phyloP scores from a whole-genome alignment of 2,113 vertebrate species.

The Engraulis encrasicolus region DNA sequence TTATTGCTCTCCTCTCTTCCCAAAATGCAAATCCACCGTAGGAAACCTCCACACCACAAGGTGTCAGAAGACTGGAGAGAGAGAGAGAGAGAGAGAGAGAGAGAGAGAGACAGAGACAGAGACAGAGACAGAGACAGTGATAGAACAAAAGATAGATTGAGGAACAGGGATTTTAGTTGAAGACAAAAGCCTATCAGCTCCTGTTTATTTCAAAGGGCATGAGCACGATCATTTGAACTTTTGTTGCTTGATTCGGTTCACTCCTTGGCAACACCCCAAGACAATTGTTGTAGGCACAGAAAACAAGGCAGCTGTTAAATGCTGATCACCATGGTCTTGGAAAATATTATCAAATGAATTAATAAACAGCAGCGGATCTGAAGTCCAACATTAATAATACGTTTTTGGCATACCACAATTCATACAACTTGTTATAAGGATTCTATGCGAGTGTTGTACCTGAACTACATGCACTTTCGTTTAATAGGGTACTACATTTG shows the following conservation, averaged over 20 bases:
- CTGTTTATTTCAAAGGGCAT: conserved; percentile 12
- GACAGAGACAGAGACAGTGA: background rate
- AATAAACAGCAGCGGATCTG: background rate
- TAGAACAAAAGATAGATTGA: background rate
- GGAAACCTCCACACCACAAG: conserved; percentile 52
- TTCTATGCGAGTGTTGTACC: no score
- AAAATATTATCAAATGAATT: background rate
- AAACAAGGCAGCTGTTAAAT: background rate
- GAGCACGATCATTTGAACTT: background rate
- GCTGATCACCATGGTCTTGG: background rate
- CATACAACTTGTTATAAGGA: no score
- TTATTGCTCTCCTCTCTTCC: conserved; percentile 61
- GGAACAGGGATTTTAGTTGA: background rate
- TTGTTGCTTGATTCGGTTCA: background rate
- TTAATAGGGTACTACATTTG: no score
- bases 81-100: background rate
- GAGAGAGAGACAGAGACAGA: background rate
- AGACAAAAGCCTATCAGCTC: background rate
- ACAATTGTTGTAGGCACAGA: background rate
- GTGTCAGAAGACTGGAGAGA: conserved; percentile 26
- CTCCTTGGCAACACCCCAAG: background rate
- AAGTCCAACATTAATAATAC: no score
- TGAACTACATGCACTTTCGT: no score
- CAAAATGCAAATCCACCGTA: conserved; percentile 60
- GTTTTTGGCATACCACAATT: no score